Evolutionary conservation across 1,140 invertebrate genomes (phyloP).

Genomic region (Drosophila pallidifrons): DNA sequence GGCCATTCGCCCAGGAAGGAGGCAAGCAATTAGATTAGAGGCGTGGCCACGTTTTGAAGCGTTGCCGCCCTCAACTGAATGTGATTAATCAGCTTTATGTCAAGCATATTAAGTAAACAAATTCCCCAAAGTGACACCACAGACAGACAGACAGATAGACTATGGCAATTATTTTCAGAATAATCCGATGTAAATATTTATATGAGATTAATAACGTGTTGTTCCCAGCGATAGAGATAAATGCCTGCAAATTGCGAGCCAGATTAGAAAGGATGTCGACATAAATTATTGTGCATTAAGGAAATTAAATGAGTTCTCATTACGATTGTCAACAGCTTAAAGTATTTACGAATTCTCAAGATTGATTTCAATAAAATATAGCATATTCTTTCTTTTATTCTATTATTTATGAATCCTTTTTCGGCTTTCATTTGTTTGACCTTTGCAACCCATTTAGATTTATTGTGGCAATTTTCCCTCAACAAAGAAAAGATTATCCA

Average conservation of each 20-base stretch:
- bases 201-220: slow-evolving; percentile 8
- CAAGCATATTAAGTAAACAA: slow-evolving; percentile 29
- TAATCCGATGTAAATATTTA: slow-evolving; percentile 19
- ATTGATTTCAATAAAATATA: background rate
- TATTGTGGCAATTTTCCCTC: slow-evolving; percentile 23
- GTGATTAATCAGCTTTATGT: slow-evolving; percentile 39
- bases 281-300: background rate
- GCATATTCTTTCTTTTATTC: background rate
- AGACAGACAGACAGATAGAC: too few relatives aligned
- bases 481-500: slow-evolving; percentile 31
- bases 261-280: slow-evolving; percentile 1
- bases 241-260: slow-evolving; percentile 1
- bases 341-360: background rate
- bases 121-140: slow-evolving; percentile 4
- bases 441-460: slow-evolving; percentile 3
- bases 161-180: slow-evolving; percentile 4
- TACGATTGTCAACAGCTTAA: background rate
- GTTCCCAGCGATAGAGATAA: background rate
- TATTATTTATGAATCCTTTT: background rate
- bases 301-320: background rate
- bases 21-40: slow-evolving; percentile 41
- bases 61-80: slow-evolving; percentile 13
- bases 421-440: background rate
- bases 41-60: slow-evolving; percentile 30
- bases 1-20: slow-evolving; percentile 49